A percentile compares a stretch with the other conserved stretches of the same genome.
Conservation (phyloP, 2,113 vertebrate species). For the Saccopteryx bilineata region DNA sequence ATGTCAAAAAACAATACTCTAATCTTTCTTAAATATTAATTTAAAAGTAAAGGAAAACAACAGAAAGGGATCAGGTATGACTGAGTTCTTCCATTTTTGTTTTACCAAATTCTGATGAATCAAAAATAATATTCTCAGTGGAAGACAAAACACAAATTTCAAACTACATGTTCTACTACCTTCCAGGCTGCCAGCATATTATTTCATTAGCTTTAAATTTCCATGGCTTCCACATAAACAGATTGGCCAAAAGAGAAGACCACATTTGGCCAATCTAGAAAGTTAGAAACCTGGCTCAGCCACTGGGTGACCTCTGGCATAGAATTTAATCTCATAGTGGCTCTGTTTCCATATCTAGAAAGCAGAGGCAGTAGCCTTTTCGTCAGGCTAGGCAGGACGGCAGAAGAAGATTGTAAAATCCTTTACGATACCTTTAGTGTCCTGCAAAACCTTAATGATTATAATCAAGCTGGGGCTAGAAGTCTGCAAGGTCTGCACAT, state of each 20-base stretch:
- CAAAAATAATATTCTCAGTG: conserved; percentile 21
- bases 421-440: conserved; percentile 62
- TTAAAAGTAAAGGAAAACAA: background rate
- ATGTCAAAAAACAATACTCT: background rate
- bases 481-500: conserved; percentile 60
- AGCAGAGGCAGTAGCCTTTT: conserved; percentile 59
- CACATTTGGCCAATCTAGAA: background rate
- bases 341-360: conserved; percentile 57
- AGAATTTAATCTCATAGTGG: conserved; percentile 55
- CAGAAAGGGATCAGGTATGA: background rate
- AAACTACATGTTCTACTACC: background rate
- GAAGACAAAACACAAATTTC: conserved; percentile 46
- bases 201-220: conserved; percentile 8
- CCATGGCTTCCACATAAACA: background rate
- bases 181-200: background rate
- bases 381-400: conserved; percentile 5
- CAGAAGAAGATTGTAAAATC: conserved; percentile 75
- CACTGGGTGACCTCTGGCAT: conserved; percentile 37
- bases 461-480: conserved; percentile 75
- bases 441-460: conserved; percentile 80
- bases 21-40: background rate
- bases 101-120: conserved; percentile 34
- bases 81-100: conserved; percentile 16
- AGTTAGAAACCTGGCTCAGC: conserved; percentile 28
- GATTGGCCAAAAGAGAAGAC: background rate